A percentile compares a stretch with the other conserved stretches of the same genome.
Conservation (phyloP, 2,888 invertebrate genomes). For the Oxyscelio sp. region DNA sequence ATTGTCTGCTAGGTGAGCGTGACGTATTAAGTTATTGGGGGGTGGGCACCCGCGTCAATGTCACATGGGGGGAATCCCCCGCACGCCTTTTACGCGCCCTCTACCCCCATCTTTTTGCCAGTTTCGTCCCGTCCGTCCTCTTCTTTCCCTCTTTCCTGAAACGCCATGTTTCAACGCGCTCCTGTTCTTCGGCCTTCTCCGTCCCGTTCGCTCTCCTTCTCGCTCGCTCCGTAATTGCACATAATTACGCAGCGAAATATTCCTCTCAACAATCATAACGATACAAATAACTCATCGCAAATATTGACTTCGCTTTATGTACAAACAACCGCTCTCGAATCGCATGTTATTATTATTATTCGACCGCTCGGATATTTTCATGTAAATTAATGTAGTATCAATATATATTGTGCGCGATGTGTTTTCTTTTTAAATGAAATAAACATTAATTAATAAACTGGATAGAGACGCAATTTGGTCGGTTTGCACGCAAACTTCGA, state of each 20-base stretch:
- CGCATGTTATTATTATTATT: conserved; percentile 53
- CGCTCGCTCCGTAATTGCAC: conserved; percentile 62
- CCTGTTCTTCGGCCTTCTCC: conserved; percentile 5
- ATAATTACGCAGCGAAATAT: conserved; percentile 70
- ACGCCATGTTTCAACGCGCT: conserved; percentile 30
- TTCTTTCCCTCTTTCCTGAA: conserved; percentile 67
- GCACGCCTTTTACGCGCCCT: conserved; percentile 29
- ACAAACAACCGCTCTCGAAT: conserved; percentile 48
- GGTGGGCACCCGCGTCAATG: too few relatives aligned
- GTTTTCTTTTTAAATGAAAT: conserved; percentile 49
- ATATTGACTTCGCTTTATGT: conserved; percentile 59
- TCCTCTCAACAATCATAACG: conserved; percentile 65
- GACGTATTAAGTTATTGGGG: too few relatives aligned
- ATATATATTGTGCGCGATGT: conserved; percentile 42
- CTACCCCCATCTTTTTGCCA: conserved; percentile 56
- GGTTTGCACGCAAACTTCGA: conserved; percentile 9
- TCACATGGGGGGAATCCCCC: conserved; percentile 78
- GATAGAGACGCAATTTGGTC: conserved; percentile 14
- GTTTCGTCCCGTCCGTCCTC: conserved; percentile 31
- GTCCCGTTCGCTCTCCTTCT: conserved; percentile 12
- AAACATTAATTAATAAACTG: conserved; percentile 50
- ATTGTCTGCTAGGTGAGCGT: too few relatives aligned
- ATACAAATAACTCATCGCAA: conserved; percentile 66
- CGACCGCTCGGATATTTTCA: conserved; percentile 54
- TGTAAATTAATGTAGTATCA: conserved; percentile 66